A percentile compares a stretch with the other conserved stretches of the same genome.
Evolutionary conservation across 2,888 invertebrate species (phyloP).

Genomic region (Leptinotarsa peninsularis): DNA sequence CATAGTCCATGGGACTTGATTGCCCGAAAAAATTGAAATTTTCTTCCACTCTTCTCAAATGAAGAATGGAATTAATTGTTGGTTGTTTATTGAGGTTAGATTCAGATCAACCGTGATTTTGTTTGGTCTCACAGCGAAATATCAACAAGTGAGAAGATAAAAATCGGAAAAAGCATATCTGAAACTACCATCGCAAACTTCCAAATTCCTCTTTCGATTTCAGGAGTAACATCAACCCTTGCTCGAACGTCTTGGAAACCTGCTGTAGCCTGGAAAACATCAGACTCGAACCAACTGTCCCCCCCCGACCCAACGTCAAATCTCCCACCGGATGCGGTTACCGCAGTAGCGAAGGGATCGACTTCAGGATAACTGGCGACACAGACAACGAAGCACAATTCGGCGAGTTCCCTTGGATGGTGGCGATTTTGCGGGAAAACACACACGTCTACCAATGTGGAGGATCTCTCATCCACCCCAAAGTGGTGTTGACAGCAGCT

Average conservation of each 20-base stretch:
- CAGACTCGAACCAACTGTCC: conserved; percentile 46
- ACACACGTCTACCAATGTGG: conserved; percentile 72
- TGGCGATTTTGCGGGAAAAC: conserved; percentile 74
- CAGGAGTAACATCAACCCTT: conserved; percentile 54
- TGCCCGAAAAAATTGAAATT: no score
- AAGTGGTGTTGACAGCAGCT: conserved; percentile 83
- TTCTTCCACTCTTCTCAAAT: no score
- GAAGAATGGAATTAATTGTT: no score
- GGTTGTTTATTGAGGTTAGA: no score
- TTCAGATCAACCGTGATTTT: no score
- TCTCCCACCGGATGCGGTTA: conserved; percentile 74
- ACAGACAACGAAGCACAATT: conserved; percentile 78
- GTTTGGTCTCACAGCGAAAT: no score
- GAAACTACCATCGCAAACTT: no score
- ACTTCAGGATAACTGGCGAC: conserved; percentile 77
- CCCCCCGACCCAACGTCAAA: conserved; percentile 51
- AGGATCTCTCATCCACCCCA: conserved; percentile 81
- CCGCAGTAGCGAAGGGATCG: conserved; percentile 79
- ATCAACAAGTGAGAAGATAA: no score
- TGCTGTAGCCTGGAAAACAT: conserved; percentile 67
- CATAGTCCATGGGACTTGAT: no score
- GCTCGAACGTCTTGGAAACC: conserved; percentile 69
- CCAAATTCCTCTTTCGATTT: conserved; percentile 23
- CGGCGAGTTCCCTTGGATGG: conserved; percentile 90
- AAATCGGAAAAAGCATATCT: no score